These are phyloP conservation scores for Micrastur ruficollis DNA, from an alignment of 2,797 vertebrate genomes.

Conservation along the genomic window DNA sequence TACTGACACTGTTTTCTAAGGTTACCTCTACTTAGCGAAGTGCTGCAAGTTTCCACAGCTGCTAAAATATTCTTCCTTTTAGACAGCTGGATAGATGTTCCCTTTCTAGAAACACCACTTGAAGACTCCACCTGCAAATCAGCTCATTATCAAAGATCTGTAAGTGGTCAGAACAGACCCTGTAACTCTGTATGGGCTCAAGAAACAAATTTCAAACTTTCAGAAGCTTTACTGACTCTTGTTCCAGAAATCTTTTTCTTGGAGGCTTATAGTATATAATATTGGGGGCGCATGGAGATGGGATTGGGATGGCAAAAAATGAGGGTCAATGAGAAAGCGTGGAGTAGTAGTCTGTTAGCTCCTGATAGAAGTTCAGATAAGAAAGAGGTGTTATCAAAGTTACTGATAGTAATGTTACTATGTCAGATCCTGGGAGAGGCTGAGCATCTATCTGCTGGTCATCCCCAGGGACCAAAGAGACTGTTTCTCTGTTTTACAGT, in stretches of 20 bases:
- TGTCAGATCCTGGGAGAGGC: background rate
- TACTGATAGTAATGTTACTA: background rate
- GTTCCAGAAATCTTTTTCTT: background rate
- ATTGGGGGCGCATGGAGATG: background rate
- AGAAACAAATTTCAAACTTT: background rate
- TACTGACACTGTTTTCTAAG: background rate
- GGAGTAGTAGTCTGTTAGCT: constrained; percentile 5
- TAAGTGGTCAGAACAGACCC: background rate
- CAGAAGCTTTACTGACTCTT: background rate
- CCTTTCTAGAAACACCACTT: background rate
- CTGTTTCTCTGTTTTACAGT: background rate
- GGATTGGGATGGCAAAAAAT: background rate
- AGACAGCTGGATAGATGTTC: background rate
- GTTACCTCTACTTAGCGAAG: background rate
- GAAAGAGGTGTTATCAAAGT: background rate
- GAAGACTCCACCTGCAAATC: background rate
- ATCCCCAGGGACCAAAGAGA: background rate
- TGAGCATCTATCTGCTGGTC: background rate
- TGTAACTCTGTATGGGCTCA: background rate
- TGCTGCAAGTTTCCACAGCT: background rate
- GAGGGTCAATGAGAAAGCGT: background rate
- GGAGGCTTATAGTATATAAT: background rate
- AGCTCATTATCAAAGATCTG: background rate
- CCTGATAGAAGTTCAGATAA: background rate
- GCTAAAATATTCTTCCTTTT: background rate